phyloP scores from a whole-genome alignment of 2,888 invertebrate species.

The Drosophila antonietae region DNA sequence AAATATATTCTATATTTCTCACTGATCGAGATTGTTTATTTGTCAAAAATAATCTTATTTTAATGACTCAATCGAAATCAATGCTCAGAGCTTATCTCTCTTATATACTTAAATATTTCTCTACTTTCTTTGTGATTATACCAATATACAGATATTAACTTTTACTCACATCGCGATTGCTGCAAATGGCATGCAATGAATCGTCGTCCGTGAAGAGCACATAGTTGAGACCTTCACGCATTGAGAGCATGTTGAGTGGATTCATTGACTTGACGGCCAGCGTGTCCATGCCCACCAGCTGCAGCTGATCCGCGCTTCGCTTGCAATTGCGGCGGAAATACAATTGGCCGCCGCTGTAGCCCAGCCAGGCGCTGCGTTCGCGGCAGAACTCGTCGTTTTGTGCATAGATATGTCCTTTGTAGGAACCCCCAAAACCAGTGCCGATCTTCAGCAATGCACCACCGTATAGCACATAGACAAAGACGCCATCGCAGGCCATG shows the following conservation, averaged over 20 bases:
- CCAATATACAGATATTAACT: slow-evolving; percentile 5
- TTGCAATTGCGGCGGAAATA: slow-evolving; percentile 89
- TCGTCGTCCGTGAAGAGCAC: slow-evolving; percentile 91
- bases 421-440: slow-evolving; percentile 96
- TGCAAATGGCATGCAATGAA: slow-evolving; percentile 91
- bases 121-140: neutral
- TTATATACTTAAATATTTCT: neutral
- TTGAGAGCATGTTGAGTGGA: slow-evolving; percentile 80
- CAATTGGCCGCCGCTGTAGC: slow-evolving; percentile 92
- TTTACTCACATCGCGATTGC: slow-evolving; percentile 90
- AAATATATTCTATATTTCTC: neutral
- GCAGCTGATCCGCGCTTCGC: slow-evolving; percentile 84
- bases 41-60: too few relatives aligned
- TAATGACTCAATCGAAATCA: neutral
- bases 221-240: slow-evolving; percentile 83
- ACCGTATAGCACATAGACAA: slow-evolving; percentile 93
- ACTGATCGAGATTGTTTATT: neutral
- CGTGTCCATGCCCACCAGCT: slow-evolving; percentile 85
- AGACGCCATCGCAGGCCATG: slow-evolving; percentile 95
- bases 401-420: slow-evolving; percentile 94
- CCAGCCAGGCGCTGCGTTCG: slow-evolving; percentile 93
- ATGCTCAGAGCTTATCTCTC: neutral
- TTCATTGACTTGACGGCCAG: slow-evolving; percentile 85
- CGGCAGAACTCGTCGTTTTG: slow-evolving; percentile 93
- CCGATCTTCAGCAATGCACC: slow-evolving; percentile 96